Percentiles rank a stretch among this genome's conserved stretches.
phyloP scores from a whole-genome alignment of 2,113 vertebrate genomes.

The Anguilla rostrata region DNA sequence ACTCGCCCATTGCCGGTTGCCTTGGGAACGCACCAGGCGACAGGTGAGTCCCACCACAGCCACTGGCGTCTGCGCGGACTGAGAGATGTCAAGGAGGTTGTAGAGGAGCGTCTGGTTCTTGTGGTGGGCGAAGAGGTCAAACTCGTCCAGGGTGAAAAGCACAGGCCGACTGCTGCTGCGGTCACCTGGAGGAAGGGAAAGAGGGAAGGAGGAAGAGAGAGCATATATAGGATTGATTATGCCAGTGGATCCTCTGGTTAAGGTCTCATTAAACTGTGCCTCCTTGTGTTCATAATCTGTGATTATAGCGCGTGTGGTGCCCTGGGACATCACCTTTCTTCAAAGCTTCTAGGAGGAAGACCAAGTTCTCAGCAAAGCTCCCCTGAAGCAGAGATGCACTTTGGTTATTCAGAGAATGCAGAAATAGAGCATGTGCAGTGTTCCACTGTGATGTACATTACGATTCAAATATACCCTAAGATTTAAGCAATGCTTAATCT shows the following conservation, averaged over 20 bases:
- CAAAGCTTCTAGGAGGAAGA: slow-evolving; percentile 89
- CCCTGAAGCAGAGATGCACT: slow-evolving; percentile 68
- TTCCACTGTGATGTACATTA: no score
- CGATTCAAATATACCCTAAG: no score
- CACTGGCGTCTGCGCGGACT: slow-evolving; percentile 91
- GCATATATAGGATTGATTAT: no score
- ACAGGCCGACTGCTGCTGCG: slow-evolving; percentile 83
- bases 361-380: slow-evolving; percentile 93
- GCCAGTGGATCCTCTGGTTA: no score
- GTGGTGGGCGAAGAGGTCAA: slow-evolving; percentile 94
- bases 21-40: slow-evolving; percentile 77
- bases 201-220: no score
- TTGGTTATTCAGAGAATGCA: not conserved
- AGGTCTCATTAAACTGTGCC: no score
- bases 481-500: no score
- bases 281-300: no score
- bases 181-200: slow-evolving; percentile 68
- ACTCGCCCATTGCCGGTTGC: not conserved
- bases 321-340: slow-evolving; percentile 76
- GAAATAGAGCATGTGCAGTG: not conserved
- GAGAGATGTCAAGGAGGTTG: slow-evolving; percentile 92
- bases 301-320: no score
- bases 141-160: slow-evolving; percentile 91
- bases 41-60: slow-evolving; percentile 92
- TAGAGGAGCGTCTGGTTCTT: slow-evolving; percentile 97